Evolutionary conservation across 2,113 vertebrate species (phyloP).

Genomic region (Psittacus erithacus): DNA sequence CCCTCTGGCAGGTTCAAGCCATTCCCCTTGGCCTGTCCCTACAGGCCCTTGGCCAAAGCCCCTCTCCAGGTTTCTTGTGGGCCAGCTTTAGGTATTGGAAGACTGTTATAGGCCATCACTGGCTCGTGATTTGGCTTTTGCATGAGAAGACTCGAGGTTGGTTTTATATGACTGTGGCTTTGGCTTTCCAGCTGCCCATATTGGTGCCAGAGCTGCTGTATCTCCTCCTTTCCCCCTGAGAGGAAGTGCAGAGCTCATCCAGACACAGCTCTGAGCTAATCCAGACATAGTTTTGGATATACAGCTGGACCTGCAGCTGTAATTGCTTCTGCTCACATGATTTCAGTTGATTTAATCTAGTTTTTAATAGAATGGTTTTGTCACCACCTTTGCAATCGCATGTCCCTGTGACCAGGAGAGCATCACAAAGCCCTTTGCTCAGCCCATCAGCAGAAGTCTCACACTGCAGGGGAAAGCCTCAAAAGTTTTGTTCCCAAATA

Average conservation of each 20-base stretch:
- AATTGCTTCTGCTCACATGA: not conserved
- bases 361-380: not conserved
- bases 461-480: not conserved
- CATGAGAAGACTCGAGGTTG: not conserved
- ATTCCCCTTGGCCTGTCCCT: not conserved
- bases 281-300: not conserved
- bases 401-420: not conserved
- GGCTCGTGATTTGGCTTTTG: not conserved
- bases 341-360: not conserved
- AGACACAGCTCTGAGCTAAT: not conserved
- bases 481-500: not conserved
- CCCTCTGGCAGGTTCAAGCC: not conserved
- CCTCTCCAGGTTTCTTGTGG: not conserved
- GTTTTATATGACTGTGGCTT: not conserved
- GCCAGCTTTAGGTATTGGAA: not conserved
- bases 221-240: not conserved
- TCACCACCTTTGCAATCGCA: fast-evolving
- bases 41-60: too few relatives aligned
- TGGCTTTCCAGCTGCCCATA: not conserved
- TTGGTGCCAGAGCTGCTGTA: not conserved
- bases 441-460: not conserved
- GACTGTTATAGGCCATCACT: not conserved
- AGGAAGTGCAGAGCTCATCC: not conserved
- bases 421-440: fast-evolving
- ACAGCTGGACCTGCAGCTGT: not conserved